Conservation (phyloP, 2,113 vertebrate species). For the Cinclus mexicanus region DNA sequence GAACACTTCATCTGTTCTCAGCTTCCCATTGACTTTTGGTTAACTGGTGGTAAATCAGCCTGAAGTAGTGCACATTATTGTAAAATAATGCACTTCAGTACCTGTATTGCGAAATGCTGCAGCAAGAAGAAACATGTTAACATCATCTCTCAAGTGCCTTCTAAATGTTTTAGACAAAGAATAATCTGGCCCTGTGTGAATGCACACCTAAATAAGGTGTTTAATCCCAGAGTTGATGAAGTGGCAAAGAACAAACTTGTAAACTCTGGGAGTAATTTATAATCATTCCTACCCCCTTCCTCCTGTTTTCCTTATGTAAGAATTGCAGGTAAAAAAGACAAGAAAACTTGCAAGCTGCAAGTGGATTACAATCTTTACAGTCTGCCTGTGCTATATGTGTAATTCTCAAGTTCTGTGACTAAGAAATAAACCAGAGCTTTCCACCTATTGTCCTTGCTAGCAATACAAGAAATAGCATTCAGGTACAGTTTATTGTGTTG, state of each 20-base stretch:
- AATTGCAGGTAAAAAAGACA: not conserved
- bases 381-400: not conserved
- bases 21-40: slow-evolving; percentile 8
- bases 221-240: not conserved
- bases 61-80: not conserved
- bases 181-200: not conserved
- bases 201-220: not conserved
- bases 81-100: not conserved
- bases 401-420: not conserved
- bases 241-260: not conserved
- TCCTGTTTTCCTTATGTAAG: not conserved
- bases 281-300: rapidly evolving
- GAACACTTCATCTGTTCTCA: not conserved
- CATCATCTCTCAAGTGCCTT: not conserved
- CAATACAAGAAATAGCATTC: not conserved
- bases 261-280: not conserved
- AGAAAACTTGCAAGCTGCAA: not conserved
- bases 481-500: not conserved
- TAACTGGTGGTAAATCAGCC: not conserved
- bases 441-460: not conserved
- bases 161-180: not conserved
- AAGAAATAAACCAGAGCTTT: not conserved
- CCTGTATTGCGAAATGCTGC: not conserved
- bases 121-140: not conserved
- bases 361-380: not conserved